A percentile compares a stretch with the other conserved stretches of the same genome.
These are phyloP conservation scores for Polydrusus cervinus DNA, from an alignment of 2,888 invertebrate species.

Conservation along the genomic window DNA sequence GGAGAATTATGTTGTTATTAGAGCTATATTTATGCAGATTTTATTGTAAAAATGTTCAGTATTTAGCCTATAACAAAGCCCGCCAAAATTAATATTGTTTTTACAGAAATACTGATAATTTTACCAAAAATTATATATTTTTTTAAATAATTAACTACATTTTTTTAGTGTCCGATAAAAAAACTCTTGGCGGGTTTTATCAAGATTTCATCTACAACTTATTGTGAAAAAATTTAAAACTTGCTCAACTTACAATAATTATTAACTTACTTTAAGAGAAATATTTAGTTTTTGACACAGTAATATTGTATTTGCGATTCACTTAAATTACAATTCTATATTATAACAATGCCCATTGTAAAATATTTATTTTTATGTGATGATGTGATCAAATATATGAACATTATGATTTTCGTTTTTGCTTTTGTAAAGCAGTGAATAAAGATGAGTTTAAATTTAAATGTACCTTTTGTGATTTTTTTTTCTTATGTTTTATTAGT, in stretches of 20 bases:
- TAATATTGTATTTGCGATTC: neutral
- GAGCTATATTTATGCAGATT: neutral
- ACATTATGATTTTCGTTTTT: neutral
- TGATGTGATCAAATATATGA: neutral
- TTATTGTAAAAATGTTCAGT: neutral
- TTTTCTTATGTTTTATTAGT: neutral
- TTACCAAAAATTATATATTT: no score
- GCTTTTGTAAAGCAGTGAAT: slow-evolving; percentile 10
- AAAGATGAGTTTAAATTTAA: slow-evolving; percentile 5
- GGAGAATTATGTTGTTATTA: neutral
- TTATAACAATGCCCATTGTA: neutral
- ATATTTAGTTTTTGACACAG: neutral
- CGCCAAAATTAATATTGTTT: no score
- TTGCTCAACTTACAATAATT: neutral
- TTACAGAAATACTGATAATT: no score
- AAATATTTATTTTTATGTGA: neutral
- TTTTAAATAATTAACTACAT: no score
- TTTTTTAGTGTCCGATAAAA: no score
- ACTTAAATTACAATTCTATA: neutral
- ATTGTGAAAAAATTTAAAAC: neutral
- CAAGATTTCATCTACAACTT: no score
- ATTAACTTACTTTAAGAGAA: neutral
- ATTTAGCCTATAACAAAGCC: neutral
- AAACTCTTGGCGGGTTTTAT: no score
- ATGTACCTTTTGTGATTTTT: neutral